Base-by-base conservation (phyloP, 2,797 vertebrate genomes). In the Sebastes goodei region DNA sequence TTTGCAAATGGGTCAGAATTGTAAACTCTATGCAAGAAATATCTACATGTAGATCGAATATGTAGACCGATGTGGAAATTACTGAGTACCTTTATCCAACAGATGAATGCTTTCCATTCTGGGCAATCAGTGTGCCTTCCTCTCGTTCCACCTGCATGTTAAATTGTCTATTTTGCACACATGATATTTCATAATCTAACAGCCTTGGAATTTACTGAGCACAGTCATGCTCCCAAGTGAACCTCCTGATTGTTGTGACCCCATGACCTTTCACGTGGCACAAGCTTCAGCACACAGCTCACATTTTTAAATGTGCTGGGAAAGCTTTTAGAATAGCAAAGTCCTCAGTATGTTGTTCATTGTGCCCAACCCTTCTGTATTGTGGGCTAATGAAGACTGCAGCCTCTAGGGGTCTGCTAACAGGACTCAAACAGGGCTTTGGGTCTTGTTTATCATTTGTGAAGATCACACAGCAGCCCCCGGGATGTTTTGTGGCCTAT, bases 391-490 rank as follows among this genome's bases (percentile, higher is more conserved):
- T 59, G 6, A 52, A 23, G 21, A 29, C 10, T 56, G 29, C n/a
- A 23, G 20, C 29, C 27, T 73, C 7, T 27, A 33, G 60, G 60
- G 14, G 29, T 65, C 12, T 42, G 25, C 61, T 38, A 33, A 49
- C 53, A 72, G 21, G 72, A 71, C n/a, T 76, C 23, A 15, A 80
- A 14, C 29, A 32, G 25, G 56, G 69, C 57, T 35, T 46, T 15
- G 10, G 27, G 25, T 71, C 60, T 30, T 65, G 46, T 73, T 25
- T 73, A 32, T 79, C 65, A 38, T 79, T 75, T 77, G 59, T 33
- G 61, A 68, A 56, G 71, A 84, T 82, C 79, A 82, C 70, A 86
- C 55, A 46, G 59, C 35, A 71, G 60, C 62, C 78, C 69, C 6
- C 20, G 11, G 38, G 64, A 78, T 68, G 60, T 78, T 56, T 75